Percentiles rank a stretch among this genome's conserved stretches.
Conservation (phyloP, 2,888 invertebrate genomes). For the Drosophila helvetica region DNA sequence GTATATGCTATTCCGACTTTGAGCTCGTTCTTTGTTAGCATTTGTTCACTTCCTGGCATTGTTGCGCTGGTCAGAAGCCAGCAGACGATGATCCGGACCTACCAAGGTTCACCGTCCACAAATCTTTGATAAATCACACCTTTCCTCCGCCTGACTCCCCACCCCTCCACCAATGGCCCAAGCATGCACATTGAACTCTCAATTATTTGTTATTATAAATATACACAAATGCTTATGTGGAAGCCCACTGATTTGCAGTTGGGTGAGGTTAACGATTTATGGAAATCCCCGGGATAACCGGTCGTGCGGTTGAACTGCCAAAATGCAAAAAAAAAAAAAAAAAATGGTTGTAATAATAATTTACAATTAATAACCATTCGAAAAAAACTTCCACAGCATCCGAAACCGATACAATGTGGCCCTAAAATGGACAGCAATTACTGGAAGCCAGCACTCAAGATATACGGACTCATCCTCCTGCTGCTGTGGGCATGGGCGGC, state of each 20-base stretch:
- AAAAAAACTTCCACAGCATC: slow-evolving; percentile 31
- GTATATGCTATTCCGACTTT: neutral
- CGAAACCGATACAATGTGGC: slow-evolving; percentile 56
- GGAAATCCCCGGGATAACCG: slow-evolving; percentile 19
- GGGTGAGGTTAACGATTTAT: slow-evolving; percentile 31
- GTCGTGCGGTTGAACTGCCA: slow-evolving; percentile 51
- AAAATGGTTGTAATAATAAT: slow-evolving; percentile 8
- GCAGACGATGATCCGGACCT: neutral
- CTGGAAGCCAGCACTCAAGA: slow-evolving; percentile 53
- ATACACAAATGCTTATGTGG: slow-evolving; percentile 9
- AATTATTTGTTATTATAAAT: slow-evolving; percentile 6
- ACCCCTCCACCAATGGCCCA: too few species aligned
- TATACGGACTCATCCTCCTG: slow-evolving; percentile 44
- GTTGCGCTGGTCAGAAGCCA: slow-evolving; percentile 10
- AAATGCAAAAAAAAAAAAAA: slow-evolving; percentile 45
- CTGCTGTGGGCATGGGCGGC: slow-evolving; percentile 37
- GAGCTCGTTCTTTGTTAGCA: slow-evolving; percentile 15
- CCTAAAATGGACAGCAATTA: slow-evolving; percentile 59
- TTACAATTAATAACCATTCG: slow-evolving; percentile 8
- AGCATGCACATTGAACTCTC: slow-evolving; percentile 25
- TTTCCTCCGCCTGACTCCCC: neutral
- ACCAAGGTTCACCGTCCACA: slow-evolving; percentile 7
- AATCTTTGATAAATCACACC: slow-evolving; percentile 22
- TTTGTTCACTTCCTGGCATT: slow-evolving; percentile 15
- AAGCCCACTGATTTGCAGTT: neutral